Conservation (phyloP, 2,113 vertebrate genomes). For the Tauraco erythrolophus region DNA sequence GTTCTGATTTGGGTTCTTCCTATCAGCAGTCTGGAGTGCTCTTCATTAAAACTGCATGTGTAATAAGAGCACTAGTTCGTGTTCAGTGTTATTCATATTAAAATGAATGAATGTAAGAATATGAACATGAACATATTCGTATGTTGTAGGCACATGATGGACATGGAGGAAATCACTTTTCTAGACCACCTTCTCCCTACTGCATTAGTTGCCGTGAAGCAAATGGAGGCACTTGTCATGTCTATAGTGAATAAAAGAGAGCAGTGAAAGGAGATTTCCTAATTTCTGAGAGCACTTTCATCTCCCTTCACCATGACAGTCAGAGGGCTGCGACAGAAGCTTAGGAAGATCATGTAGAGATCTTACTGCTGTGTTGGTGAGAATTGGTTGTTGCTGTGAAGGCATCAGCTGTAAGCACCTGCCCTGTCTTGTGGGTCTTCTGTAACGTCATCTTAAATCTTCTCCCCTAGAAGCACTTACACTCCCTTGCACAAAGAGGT, state of each 20-base stretch:
- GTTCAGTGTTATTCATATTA: background rate
- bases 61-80: background rate
- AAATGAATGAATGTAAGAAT: background rate
- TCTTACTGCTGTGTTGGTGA: background rate
- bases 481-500: background rate
- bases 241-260: background rate
- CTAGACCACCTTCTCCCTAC: background rate
- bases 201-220: background rate
- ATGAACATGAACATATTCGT: background rate
- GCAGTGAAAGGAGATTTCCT: background rate
- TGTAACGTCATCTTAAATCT: background rate
- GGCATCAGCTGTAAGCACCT: background rate
- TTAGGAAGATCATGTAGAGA: background rate
- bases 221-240: background rate
- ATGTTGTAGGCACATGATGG: background rate
- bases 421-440: accelerated
- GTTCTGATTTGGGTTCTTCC: background rate
- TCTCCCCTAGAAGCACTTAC: background rate
- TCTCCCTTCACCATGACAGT: background rate
- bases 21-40: background rate
- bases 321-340: background rate
- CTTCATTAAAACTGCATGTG: background rate
- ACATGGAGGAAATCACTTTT: background rate
- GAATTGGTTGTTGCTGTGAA: background rate
- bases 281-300: background rate